Percentiles rank a stretch among this genome's conserved stretches.
Conservation (phyloP, 2,113 vertebrate species). For the Laticauda colubrina region DNA sequence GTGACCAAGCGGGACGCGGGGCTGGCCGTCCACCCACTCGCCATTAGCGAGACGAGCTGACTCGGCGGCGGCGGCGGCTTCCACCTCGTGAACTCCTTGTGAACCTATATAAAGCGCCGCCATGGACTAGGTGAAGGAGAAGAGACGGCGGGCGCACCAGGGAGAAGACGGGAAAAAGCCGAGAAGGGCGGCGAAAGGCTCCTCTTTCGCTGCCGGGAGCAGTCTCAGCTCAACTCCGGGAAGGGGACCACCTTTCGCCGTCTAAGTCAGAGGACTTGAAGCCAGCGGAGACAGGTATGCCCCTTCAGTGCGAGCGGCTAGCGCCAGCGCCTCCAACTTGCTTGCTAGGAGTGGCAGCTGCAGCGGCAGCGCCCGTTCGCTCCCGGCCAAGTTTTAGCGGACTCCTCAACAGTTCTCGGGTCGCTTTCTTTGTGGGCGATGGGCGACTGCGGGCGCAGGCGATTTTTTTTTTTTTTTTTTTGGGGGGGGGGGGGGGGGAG, state of each 20-base stretch:
- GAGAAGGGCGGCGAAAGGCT: background rate
- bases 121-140: conserved; percentile 60
- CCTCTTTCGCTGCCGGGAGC: background rate
- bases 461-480: background rate
- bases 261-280: background rate
- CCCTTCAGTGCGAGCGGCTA: background rate
- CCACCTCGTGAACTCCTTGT: conserved; percentile 52
- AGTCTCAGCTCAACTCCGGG: background rate
- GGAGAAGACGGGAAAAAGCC: background rate
- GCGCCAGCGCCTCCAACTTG: accelerated
- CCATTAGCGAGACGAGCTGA: conserved; percentile 57
- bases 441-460: background rate
- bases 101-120: conserved; percentile 65
- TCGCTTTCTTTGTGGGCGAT: background rate
- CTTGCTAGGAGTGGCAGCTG: background rate
- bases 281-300: conserved; percentile 40
- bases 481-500: background rate
- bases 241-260: background rate
- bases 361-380: background rate
- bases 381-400: background rate
- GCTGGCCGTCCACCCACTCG: conserved; percentile 63
- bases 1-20: conserved; percentile 60
- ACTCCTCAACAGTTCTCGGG: background rate
- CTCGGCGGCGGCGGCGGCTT: conserved; percentile 49
- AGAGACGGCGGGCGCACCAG: background rate